These are phyloP conservation scores for Microtus oregoni DNA, from an alignment of 2,113 vertebrate genomes.

Conservation along the genomic window DNA sequence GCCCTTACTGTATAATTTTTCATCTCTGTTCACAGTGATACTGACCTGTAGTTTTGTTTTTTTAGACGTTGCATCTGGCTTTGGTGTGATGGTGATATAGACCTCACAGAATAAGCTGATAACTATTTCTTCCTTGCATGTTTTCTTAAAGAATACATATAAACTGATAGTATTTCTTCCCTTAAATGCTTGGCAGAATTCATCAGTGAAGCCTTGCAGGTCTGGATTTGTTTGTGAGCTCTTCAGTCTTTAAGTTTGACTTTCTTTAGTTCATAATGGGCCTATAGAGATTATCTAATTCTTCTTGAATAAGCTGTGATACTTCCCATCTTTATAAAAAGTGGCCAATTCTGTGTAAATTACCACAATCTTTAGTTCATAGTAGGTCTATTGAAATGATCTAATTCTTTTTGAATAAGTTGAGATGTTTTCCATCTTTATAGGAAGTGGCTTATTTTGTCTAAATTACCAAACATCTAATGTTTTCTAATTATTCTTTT, in stretches of 20 bases:
- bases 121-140: neutral
- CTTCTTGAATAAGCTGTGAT: neutral
- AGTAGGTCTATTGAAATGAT: neutral
- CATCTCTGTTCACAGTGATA: neutral
- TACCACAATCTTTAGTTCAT: neutral
- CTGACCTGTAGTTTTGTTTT: neutral
- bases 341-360: neutral
- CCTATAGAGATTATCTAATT: neutral
- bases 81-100: neutral
- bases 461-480: neutral
- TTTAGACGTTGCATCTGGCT: neutral
- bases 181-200: neutral
- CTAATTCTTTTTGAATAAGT: neutral
- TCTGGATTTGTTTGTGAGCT: neutral
- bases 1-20: neutral
- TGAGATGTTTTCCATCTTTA: neutral
- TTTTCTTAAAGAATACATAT: neutral
- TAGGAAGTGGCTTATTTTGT: neutral
- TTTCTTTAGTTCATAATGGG: neutral
- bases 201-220: neutral
- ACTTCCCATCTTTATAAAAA: neutral
- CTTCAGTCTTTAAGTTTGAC: neutral
- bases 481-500: neutral
- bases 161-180: neutral
- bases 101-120: neutral